These are phyloP conservation scores for Holothuria leucospilota DNA, from an alignment of 53 echinoderm and acorn worm species.

Conservation along the genomic window DNA sequence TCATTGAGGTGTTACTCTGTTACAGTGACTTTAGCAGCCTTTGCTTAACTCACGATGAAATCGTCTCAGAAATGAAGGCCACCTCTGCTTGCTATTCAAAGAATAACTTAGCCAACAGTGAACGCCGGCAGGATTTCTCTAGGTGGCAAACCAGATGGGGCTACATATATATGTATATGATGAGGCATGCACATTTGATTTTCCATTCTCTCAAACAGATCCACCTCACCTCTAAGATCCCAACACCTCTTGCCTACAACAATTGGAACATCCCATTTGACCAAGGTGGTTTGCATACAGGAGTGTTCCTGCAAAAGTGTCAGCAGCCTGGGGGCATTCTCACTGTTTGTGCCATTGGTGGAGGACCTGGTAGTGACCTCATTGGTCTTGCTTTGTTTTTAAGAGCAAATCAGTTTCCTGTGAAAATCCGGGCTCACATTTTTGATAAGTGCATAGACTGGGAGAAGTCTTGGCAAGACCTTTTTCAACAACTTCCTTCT, in stretches of 20 bases:
- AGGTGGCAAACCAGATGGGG: constrained; percentile 29
- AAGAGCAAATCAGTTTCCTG: background rate
- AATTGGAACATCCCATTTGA: constrained; percentile 23
- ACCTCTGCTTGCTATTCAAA: background rate
- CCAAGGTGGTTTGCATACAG: background rate
- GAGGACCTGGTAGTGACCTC: constrained; percentile 42
- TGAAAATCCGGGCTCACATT: background rate
- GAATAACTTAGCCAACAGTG: background rate
- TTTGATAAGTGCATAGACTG: constrained; percentile 26
- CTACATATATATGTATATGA: constrained; percentile 40
- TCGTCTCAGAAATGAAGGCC: background rate
- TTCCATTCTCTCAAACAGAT: background rate
- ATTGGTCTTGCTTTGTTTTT: constrained; percentile 33
- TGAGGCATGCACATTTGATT: constrained; percentile 37
- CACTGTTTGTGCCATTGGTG: constrained; percentile 20
- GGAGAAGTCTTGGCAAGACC: constrained; percentile 6
- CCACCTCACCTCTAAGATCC: background rate
- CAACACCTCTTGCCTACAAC: background rate
- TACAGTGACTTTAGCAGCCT: background rate
- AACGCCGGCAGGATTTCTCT: background rate
- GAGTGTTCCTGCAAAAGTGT: constrained; percentile 23
- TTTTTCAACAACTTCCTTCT: background rate
- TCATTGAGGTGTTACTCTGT: background rate
- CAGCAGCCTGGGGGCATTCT: constrained; percentile 8
- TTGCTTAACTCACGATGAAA: background rate